These are phyloP conservation scores for Myotis myotis DNA, from an alignment of 2,797 vertebrate genomes.

Conservation along the genomic window DNA sequence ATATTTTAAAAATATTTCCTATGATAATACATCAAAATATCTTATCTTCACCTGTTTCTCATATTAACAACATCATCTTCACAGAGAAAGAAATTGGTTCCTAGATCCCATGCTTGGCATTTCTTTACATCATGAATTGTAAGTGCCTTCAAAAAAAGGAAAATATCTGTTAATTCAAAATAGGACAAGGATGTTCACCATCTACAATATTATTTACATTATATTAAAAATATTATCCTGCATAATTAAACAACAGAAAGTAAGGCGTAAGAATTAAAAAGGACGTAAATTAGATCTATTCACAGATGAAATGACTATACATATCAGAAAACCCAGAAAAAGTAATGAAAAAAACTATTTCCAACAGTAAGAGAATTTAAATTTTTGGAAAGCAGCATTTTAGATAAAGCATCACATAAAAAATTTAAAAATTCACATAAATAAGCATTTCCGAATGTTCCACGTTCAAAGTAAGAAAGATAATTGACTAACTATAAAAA, in stretches of 20 bases:
- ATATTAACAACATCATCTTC: constrained; percentile 92
- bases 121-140: constrained; percentile 94
- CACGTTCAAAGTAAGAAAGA: neutral
- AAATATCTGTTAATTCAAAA: constrained; percentile 21
- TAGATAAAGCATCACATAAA: constrained; percentile 8
- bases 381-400: neutral
- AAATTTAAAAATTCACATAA: neutral
- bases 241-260: neutral
- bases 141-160: constrained; percentile 85
- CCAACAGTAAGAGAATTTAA: neutral
- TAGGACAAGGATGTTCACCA: neutral
- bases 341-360: neutral
- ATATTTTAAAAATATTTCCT: neutral
- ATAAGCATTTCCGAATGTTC: neutral
- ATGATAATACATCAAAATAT: constrained; percentile 45
- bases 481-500: neutral
- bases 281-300: neutral
- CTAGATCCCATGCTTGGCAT: constrained; percentile 93
- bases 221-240: neutral
- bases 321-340: neutral
- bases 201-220: neutral
- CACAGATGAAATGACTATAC: neutral
- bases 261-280: neutral
- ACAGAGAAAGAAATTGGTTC: constrained; percentile 95
- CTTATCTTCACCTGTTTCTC: constrained; percentile 89